Conservation (phyloP, 2,797 vertebrate genomes). For the Spheniscus humboldti region DNA sequence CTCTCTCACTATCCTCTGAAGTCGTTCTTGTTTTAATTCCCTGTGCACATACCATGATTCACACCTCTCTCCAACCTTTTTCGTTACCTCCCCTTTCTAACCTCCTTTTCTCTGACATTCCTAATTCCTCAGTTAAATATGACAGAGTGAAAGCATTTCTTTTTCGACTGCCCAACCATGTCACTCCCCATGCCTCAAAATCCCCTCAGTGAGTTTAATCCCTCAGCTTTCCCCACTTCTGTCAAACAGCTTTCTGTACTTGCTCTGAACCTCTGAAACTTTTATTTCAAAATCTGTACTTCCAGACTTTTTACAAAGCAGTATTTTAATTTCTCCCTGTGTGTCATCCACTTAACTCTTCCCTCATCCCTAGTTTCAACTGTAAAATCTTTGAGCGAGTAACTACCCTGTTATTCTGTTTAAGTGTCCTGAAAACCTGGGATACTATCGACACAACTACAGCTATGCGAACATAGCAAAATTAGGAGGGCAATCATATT, state of each 20-base stretch:
- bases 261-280: slow-evolving; percentile 12
- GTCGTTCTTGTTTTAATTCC: background rate
- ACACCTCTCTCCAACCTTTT: background rate
- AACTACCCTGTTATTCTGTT: background rate
- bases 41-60: background rate
- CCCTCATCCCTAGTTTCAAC: background rate
- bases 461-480: background rate
- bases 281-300: slow-evolving; percentile 12
- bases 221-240: background rate
- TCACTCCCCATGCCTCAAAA: slow-evolving; percentile 40
- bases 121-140: slow-evolving; percentile 43
- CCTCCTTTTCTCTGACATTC: slow-evolving; percentile 9
- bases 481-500: background rate
- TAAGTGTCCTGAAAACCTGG: background rate
- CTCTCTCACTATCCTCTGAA: background rate
- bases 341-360: background rate
- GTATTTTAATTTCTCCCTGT: slow-evolving; percentile 13
- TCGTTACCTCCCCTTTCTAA: slow-evolving; percentile 6
- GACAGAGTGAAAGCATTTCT: slow-evolving; percentile 43
- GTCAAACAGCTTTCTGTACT: slow-evolving; percentile 9
- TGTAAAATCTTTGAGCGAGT: background rate
- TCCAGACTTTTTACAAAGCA: background rate
- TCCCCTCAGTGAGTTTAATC: slow-evolving; percentile 52
- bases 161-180: slow-evolving; percentile 40
- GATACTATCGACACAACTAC: background rate